Evolutionary conservation across 1,140 invertebrate genomes (phyloP).

Genomic region (Maconellicoccus hirsutus): DNA sequence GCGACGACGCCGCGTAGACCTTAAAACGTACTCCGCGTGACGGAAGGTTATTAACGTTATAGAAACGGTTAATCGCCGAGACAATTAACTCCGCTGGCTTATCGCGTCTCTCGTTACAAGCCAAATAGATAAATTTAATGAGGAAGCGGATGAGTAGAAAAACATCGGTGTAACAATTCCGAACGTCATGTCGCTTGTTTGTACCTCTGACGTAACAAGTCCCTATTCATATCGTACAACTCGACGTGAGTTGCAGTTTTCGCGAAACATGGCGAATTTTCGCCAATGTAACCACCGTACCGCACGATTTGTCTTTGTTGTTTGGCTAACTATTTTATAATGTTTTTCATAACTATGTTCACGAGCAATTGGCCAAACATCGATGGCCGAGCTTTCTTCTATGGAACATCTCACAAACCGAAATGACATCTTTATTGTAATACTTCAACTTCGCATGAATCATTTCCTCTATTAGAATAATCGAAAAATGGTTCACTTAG

Average conservation of each 20-base stretch:
- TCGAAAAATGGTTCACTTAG: too few species aligned
- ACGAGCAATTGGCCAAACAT: too few species aligned
- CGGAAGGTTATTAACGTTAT: background rate
- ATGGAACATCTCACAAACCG: too few species aligned
- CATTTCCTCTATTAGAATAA: too few species aligned
- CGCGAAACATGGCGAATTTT: background rate
- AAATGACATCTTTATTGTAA: too few species aligned
- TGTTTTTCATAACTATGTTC: too few species aligned
- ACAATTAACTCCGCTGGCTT: background rate
- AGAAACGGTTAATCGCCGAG: background rate
- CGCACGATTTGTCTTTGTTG: too few species aligned
- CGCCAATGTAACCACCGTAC: background rate
- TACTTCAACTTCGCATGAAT: too few species aligned
- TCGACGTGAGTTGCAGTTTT: background rate
- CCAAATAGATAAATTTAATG: background rate
- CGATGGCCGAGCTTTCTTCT: too few species aligned
- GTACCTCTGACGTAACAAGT: background rate
- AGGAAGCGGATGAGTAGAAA: background rate
- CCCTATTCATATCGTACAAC: background rate
- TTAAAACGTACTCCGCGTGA: background rate
- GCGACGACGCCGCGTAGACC: background rate
- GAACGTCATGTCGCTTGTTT: background rate
- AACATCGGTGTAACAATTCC: background rate
- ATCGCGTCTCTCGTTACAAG: background rate
- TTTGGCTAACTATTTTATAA: too few species aligned